These are phyloP conservation scores for Hoplias malabaricus DNA, from an alignment of 2,113 vertebrate species.

Conservation along the genomic window DNA sequence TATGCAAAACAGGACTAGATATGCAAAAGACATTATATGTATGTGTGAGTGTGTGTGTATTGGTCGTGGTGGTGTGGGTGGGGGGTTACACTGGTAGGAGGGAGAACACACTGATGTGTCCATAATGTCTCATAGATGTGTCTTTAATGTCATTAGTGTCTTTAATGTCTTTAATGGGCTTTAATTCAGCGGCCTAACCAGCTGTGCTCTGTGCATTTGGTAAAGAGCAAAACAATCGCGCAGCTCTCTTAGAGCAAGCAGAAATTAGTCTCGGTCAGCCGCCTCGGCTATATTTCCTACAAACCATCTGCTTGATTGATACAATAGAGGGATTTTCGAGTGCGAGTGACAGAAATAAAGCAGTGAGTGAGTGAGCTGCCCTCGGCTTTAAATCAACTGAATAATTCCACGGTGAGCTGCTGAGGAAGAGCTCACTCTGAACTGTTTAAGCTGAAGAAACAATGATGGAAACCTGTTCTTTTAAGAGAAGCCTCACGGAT, in stretches of 20 bases:
- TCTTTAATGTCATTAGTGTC: slow-evolving; percentile 83
- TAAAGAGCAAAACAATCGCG: slow-evolving; percentile 89
- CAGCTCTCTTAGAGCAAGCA: slow-evolving; percentile 89
- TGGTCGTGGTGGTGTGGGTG: slow-evolving; percentile 42
- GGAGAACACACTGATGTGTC: slow-evolving; percentile 66
- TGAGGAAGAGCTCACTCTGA: too few relatives aligned
- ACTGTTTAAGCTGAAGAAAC: too few relatives aligned
- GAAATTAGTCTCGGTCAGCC: slow-evolving; percentile 97
- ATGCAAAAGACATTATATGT: background rate
- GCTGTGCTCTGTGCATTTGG: slow-evolving; percentile 90
- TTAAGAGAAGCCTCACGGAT: too few relatives aligned
- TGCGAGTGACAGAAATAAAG: slow-evolving; percentile 70
- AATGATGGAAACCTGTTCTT: too few relatives aligned
- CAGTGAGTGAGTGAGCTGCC: slow-evolving; percentile 5
- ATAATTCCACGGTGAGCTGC: background rate
- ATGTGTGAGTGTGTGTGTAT: slow-evolving; percentile 1
- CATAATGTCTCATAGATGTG: slow-evolving; percentile 96
- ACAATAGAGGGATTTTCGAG: slow-evolving; percentile 96
- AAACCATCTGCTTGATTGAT: slow-evolving; percentile 98
- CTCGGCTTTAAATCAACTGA: too few relatives aligned
- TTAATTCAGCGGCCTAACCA: slow-evolving; percentile 90
- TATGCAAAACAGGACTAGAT: too few relatives aligned
- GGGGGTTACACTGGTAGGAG: background rate
- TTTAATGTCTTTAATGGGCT: slow-evolving; percentile 81
- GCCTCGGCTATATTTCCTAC: slow-evolving; percentile 94